Conservation (phyloP, 1,140 invertebrate genomes). For the Melipona quadrifasciata region DNA sequence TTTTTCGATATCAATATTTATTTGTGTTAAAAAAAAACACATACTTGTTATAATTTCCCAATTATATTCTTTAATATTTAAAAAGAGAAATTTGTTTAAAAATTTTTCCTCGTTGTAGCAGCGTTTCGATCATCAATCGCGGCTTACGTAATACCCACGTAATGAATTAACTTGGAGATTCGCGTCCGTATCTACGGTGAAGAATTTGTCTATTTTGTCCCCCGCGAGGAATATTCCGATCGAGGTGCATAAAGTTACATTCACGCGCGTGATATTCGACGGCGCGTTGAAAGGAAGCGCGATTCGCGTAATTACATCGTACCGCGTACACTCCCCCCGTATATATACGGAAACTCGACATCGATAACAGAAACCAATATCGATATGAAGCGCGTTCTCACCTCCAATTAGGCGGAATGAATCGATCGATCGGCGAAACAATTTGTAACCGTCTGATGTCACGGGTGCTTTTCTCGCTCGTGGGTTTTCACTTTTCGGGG, state of each 20-base stretch:
- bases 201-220: no score
- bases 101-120: no score
- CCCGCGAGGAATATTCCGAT: background rate
- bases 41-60: no score
- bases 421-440: background rate
- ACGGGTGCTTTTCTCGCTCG: background rate
- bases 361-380: background rate
- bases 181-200: no score
- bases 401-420: background rate
- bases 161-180: no score
- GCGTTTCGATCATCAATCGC: no score
- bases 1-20: no score
- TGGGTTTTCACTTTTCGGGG: background rate
- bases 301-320: background rate
- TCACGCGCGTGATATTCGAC: background rate
- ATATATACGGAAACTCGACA: background rate
- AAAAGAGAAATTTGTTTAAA: no score
- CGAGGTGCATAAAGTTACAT: background rate
- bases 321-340: background rate
- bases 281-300: background rate
- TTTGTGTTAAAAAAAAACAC: no score
- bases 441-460: background rate
- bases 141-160: no score
- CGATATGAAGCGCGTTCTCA: background rate
- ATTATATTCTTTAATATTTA: no score